Percentiles rank a stretch among this genome's conserved stretches.
Conservation (phyloP, 2,113 vertebrate genomes). For the Dromaius novaehollandiae region DNA sequence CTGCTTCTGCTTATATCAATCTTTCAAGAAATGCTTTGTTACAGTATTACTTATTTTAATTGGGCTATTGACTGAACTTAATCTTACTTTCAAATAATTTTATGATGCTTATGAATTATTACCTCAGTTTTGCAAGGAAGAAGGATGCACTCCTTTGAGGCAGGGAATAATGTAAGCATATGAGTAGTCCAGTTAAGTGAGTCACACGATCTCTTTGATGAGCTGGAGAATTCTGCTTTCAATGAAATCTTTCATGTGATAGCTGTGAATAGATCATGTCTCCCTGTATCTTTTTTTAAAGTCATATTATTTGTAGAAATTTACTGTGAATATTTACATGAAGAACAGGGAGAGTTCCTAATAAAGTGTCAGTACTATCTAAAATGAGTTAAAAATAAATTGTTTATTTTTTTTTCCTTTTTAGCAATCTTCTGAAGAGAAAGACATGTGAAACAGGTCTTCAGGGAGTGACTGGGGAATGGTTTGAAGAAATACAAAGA, state of each 20-base stretch:
- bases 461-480: constrained; percentile 80
- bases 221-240: not conserved
- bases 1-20: not conserved
- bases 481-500: constrained; percentile 85
- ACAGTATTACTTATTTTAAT: constrained; percentile 1
- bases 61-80: not conserved
- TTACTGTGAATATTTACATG: not conserved
- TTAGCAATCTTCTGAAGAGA: constrained; percentile 79
- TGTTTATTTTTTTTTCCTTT: constrained; percentile 23
- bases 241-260: not conserved
- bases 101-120: not conserved
- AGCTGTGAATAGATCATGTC: not conserved
- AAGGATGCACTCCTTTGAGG: not conserved
- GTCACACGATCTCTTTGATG: not conserved
- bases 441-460: constrained; percentile 73
- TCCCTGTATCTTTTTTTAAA: not conserved
- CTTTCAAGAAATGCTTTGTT: not conserved
- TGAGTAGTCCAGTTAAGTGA: not conserved
- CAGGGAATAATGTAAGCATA: not conserved
- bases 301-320: not conserved
- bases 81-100: constrained; percentile 6
- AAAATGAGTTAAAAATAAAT: not conserved
- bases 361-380: not conserved
- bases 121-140: not conserved
- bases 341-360: not conserved